Evolutionary conservation across 37 sponge, comb jelly and placozoan genomes (phyloP).

Genomic region (Corticium candelabrum): DNA sequence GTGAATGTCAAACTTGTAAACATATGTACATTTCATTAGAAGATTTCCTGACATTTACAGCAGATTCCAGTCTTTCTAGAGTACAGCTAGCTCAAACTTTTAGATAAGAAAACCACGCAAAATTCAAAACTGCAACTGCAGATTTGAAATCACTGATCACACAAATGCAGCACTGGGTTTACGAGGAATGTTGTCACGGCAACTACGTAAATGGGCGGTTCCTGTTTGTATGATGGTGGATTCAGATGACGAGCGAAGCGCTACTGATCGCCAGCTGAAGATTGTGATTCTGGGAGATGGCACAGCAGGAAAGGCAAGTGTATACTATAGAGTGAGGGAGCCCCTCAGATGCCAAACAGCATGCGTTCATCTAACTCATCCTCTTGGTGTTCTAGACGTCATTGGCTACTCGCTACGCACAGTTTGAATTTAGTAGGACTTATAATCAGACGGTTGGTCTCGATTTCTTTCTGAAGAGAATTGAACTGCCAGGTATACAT

Average conservation of each 20-base stretch:
- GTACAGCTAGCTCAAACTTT: no score
- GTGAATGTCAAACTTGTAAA: no score
- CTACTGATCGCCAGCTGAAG: conserved; percentile 66
- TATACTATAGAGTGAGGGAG: neutral
- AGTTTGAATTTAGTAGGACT: conserved; percentile 66
- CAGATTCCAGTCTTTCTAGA: no score
- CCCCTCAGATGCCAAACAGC: neutral
- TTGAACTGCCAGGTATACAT: conserved; percentile 56
- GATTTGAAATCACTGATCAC: no score
- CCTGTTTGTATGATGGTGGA: no score
- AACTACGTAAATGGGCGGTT: no score
- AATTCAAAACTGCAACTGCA: no score
- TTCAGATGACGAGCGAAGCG: conserved; percentile 38
- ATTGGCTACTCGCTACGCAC: conserved; percentile 51
- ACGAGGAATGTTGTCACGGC: no score
- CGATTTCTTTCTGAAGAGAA: conserved; percentile 88
- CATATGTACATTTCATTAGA: no score
- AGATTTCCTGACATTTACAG: no score
- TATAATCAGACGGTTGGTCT: conserved; percentile 92
- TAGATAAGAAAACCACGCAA: no score
- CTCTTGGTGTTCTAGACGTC: conserved; percentile 25
- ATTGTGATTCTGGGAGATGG: conserved; percentile 91
- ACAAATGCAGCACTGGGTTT: no score
- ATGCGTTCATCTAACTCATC: conserved; percentile 1
- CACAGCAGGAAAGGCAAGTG: conserved; percentile 73